Conservation (phyloP, 2,888 invertebrate species). For the Scaptomyza reducta region DNA sequence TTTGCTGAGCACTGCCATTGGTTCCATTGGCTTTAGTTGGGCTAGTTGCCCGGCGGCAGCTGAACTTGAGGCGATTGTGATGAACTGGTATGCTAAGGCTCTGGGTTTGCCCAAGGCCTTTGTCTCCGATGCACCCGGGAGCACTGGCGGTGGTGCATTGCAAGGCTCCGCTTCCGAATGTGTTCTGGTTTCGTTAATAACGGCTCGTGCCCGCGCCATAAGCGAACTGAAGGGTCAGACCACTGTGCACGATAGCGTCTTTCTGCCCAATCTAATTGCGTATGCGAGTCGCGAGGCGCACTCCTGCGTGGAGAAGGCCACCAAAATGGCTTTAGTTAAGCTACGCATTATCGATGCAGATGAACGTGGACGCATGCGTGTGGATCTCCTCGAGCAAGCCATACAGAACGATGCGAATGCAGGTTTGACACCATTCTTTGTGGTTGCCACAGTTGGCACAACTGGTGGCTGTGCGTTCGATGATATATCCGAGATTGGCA, state of each 20-base stretch:
- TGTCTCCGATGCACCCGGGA: constrained; percentile 83
- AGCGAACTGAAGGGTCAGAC: constrained; percentile 86
- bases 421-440: constrained; percentile 93
- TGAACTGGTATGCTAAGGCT: constrained; percentile 92
- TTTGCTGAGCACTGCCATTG: constrained; percentile 94
- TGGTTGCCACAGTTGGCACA: constrained; percentile 92
- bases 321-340: constrained; percentile 90
- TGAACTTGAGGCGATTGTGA: constrained; percentile 92
- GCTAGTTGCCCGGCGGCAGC: constrained; percentile 94
- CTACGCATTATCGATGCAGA: constrained; percentile 90
- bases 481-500: constrained; percentile 91
- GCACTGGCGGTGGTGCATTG: constrained; percentile 91
- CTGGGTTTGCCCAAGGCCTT: constrained; percentile 91
- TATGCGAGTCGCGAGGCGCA: constrained; percentile 90
- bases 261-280: constrained; percentile 91
- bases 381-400: constrained; percentile 87
- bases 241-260: constrained; percentile 87
- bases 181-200: constrained; percentile 90
- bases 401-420: constrained; percentile 89
- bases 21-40: constrained; percentile 97
- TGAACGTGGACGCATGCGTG: constrained; percentile 88
- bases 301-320: constrained; percentile 91
- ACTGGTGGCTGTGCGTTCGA: constrained; percentile 94
- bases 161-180: constrained; percentile 94
- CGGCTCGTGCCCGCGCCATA: constrained; percentile 90